These are phyloP conservation scores for Danio albolineatus DNA, from an alignment of 2,797 vertebrate genomes.

Conservation along the genomic window DNA sequence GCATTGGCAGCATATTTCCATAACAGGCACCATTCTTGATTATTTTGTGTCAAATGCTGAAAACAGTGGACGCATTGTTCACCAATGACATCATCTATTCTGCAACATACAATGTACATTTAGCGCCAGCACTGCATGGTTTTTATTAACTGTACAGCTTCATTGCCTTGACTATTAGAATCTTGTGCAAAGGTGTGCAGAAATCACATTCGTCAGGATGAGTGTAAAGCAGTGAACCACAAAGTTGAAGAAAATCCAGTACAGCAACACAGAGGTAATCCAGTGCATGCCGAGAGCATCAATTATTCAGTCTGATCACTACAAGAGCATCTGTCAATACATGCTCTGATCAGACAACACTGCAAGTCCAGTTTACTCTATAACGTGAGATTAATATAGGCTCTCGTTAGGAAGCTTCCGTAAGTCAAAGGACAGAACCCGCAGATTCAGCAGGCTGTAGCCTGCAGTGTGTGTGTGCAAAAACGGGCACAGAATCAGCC, in stretches of 20 bases:
- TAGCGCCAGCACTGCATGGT: neutral
- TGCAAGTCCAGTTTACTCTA: neutral
- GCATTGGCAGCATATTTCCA: neutral
- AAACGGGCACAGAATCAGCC: slow-evolving; percentile 17
- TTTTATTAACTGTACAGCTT: slow-evolving; percentile 29
- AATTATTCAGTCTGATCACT: slow-evolving; percentile 46
- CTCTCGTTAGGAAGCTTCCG: slow-evolving; percentile 2
- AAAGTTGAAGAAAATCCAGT: slow-evolving; percentile 26
- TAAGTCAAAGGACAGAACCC: slow-evolving; percentile 24
- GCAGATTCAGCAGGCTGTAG: slow-evolving; percentile 39
- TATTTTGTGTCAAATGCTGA: neutral
- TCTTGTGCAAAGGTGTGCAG: slow-evolving; percentile 5
- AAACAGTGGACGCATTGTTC: slow-evolving; percentile 20
- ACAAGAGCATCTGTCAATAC: slow-evolving; percentile 39
- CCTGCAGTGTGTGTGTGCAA: slow-evolving; percentile 15
- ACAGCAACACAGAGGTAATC: slow-evolving; percentile 27
- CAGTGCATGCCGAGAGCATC: slow-evolving; percentile 11
- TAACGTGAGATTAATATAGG: neutral
- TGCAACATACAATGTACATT: neutral
- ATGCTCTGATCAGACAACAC: slow-evolving; percentile 20
- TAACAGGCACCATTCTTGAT: neutral
- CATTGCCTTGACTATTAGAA: slow-evolving; percentile 2
- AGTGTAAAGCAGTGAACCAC: slow-evolving; percentile 21
- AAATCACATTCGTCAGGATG: slow-evolving; percentile 1
- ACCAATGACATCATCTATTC: neutral